Evolutionary conservation across 2,888 invertebrate species (phyloP).

Genomic region (Melinaea marsaeus): DNA sequence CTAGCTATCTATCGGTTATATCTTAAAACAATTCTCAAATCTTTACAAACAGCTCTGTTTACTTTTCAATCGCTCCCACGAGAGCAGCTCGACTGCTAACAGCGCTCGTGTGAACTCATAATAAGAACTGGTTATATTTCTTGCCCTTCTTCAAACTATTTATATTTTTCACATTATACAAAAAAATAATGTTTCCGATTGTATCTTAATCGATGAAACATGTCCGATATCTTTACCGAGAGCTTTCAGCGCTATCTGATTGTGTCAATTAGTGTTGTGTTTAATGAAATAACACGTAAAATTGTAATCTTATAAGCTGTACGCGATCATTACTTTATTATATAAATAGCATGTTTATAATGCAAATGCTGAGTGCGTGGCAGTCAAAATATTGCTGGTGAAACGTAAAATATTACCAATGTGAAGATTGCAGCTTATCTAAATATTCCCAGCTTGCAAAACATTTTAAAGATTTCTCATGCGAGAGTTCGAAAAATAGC

Average conservation of each 20-base stretch:
- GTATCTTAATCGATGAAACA: constrained; percentile 1
- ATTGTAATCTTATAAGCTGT: too few species aligned
- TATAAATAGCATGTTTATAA: too few species aligned
- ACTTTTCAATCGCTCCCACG: constrained; percentile 36
- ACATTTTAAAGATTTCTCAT: too few species aligned
- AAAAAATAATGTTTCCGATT: neutral
- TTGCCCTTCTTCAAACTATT: neutral
- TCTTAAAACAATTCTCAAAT: constrained; percentile 29
- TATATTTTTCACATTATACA: neutral
- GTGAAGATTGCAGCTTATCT: too few species aligned
- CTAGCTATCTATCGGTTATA: too few species aligned
- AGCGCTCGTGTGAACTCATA: constrained; percentile 35
- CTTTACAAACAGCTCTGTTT: constrained; percentile 35
- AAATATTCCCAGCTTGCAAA: too few species aligned
- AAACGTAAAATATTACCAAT: too few species aligned
- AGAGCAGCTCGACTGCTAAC: constrained; percentile 27
- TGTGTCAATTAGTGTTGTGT: constrained; percentile 11
- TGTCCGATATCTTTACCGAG: neutral
- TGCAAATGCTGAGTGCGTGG: too few species aligned
- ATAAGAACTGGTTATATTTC: constrained; percentile 21
- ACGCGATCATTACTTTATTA: too few species aligned
- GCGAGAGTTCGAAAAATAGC: too few species aligned
- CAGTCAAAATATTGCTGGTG: too few species aligned
- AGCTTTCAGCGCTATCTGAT: constrained; percentile 8
- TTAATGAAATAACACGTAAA: too few species aligned